These are phyloP conservation scores for Alfaro cultratus DNA, from an alignment of 2,797 vertebrate species.

Conservation along the genomic window DNA sequence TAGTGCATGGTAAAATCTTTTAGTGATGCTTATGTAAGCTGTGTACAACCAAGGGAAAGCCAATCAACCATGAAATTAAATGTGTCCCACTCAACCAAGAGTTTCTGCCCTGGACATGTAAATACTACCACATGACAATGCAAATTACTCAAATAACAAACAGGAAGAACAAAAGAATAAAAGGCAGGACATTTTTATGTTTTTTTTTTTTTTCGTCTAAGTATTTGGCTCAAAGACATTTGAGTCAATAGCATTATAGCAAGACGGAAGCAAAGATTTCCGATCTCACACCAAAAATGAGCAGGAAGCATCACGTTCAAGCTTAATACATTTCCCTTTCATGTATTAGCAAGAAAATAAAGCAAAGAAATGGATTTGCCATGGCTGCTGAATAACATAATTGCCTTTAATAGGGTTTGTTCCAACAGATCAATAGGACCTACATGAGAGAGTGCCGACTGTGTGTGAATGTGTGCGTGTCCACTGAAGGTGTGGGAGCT, in stretches of 20 bases:
- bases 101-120: neutral
- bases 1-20: neutral
- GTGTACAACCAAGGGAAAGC: neutral
- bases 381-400: conserved; percentile 73
- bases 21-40: neutral
- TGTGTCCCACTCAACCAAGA: neutral
- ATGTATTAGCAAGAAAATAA: conserved; percentile 71
- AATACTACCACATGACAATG: neutral
- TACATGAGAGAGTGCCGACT: conserved; percentile 59
- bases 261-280: conserved; percentile 69
- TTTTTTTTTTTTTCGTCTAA: conserved; percentile 17
- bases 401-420: conserved; percentile 77
- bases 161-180: conserved; percentile 19
- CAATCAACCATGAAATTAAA: neutral
- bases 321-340: conserved; percentile 75
- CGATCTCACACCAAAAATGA: conserved; percentile 62
- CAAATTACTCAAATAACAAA: neutral
- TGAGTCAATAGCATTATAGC: conserved; percentile 56
- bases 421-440: conserved; percentile 78
- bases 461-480: conserved; percentile 53
- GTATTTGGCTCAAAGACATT: conserved; percentile 46
- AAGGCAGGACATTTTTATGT: conserved; percentile 22
- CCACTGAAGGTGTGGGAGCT: conserved; percentile 56
- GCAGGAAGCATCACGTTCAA: conserved; percentile 74
- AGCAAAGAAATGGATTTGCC: conserved; percentile 78